Conservation (phyloP, 2,797 vertebrate genomes). For the Pipistrellus nathusii region DNA sequence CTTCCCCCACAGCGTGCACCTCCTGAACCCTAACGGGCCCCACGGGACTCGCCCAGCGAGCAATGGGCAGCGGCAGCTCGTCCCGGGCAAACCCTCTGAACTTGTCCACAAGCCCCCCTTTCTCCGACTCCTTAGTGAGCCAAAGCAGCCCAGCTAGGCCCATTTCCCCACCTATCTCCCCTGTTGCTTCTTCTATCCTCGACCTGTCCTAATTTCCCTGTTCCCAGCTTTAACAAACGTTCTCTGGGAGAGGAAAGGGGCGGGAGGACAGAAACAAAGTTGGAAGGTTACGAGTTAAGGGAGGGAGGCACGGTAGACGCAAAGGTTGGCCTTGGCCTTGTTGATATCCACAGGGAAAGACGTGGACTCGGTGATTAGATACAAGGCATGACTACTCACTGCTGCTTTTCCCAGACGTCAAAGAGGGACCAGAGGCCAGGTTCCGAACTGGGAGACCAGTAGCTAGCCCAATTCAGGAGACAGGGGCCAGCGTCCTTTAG, state of each 20-base stretch:
- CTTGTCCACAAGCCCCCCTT: background rate
- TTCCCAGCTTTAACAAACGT: background rate
- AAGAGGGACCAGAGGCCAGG: background rate
- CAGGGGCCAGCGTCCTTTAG: background rate
- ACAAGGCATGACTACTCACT: background rate
- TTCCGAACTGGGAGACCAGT: background rate
- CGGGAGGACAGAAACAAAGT: slow-evolving; percentile 16
- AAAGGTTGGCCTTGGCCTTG: background rate
- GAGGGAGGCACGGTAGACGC: background rate
- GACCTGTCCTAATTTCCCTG: no score
- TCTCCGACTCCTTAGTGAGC: background rate
- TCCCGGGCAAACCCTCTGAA: background rate
- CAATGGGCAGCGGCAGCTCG: background rate
- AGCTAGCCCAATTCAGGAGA: background rate
- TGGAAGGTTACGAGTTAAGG: background rate
- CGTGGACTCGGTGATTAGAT: background rate
- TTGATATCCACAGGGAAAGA: background rate
- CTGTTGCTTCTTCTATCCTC: background rate
- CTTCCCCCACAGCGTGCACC: background rate
- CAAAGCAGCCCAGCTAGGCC: background rate
- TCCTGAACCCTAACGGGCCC: background rate
- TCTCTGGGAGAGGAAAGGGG: background rate
- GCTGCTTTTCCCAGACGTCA: background rate
- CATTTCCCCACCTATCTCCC: background rate
- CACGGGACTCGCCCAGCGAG: background rate